Percentiles rank a stretch among this genome's conserved stretches.
Evolutionary conservation across 1,140 invertebrate species (phyloP).

Genomic region (Diorhabda carinulata): DNA sequence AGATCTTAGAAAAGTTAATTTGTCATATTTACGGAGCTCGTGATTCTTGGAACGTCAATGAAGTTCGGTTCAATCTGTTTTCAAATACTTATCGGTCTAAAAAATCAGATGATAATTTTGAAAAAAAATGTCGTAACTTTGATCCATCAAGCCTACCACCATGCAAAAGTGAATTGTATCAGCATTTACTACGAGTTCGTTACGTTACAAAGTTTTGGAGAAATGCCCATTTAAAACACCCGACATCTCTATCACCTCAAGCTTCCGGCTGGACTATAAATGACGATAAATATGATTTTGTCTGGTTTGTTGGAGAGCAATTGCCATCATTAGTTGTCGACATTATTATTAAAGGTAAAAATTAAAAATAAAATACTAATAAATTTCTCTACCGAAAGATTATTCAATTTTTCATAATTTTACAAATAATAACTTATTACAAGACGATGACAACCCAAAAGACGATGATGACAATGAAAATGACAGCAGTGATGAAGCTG

Average conservation of each 20-base stretch:
- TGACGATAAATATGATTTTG: too few species aligned
- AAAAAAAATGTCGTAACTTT: slow-evolving; percentile 15
- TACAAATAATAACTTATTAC: slow-evolving; percentile 19
- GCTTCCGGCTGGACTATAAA: slow-evolving; percentile 19
- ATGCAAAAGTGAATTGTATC: too few species aligned
- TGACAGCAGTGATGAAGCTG: slow-evolving; percentile 10
- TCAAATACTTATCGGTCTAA: slow-evolving; percentile 23
- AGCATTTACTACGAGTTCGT: slow-evolving; percentile 19
- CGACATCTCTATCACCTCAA: slow-evolving; percentile 14
- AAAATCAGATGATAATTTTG: slow-evolving; percentile 8
- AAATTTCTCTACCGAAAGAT: neutral
- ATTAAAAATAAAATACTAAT: slow-evolving; percentile 11
- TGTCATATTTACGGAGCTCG: slow-evolving; percentile 19
- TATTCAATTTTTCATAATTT: slow-evolving; percentile 9
- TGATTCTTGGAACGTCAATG: too few species aligned
- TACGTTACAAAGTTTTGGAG: too few species aligned
- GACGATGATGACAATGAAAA: slow-evolving; percentile 10
- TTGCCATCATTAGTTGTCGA: slow-evolving; percentile 16
- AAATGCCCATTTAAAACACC: slow-evolving; percentile 22
- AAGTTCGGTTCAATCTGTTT: slow-evolving; percentile 20
- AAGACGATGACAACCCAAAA: slow-evolving; percentile 12
- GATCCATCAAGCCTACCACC: slow-evolving; percentile 22
- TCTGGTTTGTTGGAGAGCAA: slow-evolving; percentile 24
- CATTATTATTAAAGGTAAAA: slow-evolving; percentile 21
- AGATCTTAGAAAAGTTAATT: slow-evolving; percentile 16